Percentiles rank a stretch among this genome's conserved stretches.
Conservation (phyloP, 92 coral and sea anemone species). For the Epizoanthus stellaris region DNA sequence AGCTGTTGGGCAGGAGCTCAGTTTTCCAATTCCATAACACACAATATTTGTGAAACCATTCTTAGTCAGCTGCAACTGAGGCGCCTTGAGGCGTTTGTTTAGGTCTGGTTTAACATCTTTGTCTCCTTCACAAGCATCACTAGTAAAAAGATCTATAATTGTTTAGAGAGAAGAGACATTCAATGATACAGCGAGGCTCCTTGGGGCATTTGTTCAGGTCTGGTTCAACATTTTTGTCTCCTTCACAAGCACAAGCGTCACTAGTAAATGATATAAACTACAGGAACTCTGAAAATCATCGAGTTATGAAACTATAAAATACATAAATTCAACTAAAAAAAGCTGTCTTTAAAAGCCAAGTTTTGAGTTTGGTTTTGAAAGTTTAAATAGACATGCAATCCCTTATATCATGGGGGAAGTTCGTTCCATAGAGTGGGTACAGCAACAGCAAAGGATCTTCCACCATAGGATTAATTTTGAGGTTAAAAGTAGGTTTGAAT, state of each 20-base stretch:
- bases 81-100: too few species aligned
- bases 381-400: too few species aligned
- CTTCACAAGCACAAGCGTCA: background rate
- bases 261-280: background rate
- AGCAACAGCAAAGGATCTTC: too few species aligned
- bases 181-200: background rate
- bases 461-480: too few species aligned
- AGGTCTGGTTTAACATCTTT: background rate
- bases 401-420: too few species aligned
- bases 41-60: constrained; percentile 62
- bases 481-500: too few species aligned
- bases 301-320: too few species aligned
- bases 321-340: too few species aligned
- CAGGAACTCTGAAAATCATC: background rate
- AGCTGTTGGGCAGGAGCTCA: constrained; percentile 84
- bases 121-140: background rate
- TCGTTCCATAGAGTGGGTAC: too few species aligned
- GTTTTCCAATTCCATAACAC: constrained; percentile 95
- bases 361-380: too few species aligned
- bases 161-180: background rate
- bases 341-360: too few species aligned
- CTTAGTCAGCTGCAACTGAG: background rate
- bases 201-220: too few species aligned
- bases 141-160: constrained; percentile 29
- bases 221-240: background rate